phyloP scores from a whole-genome alignment of 2,888 invertebrate species.

The Rosalia funebris region DNA sequence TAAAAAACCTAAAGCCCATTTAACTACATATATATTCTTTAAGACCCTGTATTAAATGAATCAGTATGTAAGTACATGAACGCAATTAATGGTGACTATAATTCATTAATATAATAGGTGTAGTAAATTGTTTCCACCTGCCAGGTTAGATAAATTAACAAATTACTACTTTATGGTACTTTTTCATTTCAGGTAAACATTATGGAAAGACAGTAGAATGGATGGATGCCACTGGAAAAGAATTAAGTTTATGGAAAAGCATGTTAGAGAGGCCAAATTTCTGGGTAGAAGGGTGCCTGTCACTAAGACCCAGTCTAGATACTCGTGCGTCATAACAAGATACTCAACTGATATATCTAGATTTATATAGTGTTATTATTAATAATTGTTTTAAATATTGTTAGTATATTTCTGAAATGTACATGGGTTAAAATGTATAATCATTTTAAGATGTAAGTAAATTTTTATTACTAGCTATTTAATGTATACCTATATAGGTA shows the following conservation, averaged over 20 bases:
- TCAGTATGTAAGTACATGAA: too few species aligned
- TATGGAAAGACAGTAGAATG: constrained; percentile 88
- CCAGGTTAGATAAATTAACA: too few species aligned
- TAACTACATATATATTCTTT: too few species aligned
- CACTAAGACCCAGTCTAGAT: constrained; percentile 82
- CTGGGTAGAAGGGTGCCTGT: constrained; percentile 96
- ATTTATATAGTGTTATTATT: constrained; percentile 40
- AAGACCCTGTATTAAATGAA: too few species aligned
- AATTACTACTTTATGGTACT: too few species aligned
- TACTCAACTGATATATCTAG: constrained; percentile 41
- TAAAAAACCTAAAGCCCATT: too few species aligned
- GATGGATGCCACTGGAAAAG: constrained; percentile 95
- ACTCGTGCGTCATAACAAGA: constrained; percentile 61
- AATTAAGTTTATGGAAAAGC: constrained; percentile 90
- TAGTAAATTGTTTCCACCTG: too few species aligned
- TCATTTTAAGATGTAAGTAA: constrained; percentile 57
- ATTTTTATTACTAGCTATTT: constrained; percentile 58
- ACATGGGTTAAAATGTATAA: constrained; percentile 55
- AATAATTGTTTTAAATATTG: constrained; percentile 39
- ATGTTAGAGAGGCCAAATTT: constrained; percentile 95
- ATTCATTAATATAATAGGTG: too few species aligned
- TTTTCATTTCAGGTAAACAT: constrained; percentile 91
- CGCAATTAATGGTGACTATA: too few species aligned
- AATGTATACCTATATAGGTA: constrained; percentile 58
- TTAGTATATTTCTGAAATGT: constrained; percentile 47